Conservation (phyloP, 2,113 vertebrate species). For the Zosterops lateralis region DNA sequence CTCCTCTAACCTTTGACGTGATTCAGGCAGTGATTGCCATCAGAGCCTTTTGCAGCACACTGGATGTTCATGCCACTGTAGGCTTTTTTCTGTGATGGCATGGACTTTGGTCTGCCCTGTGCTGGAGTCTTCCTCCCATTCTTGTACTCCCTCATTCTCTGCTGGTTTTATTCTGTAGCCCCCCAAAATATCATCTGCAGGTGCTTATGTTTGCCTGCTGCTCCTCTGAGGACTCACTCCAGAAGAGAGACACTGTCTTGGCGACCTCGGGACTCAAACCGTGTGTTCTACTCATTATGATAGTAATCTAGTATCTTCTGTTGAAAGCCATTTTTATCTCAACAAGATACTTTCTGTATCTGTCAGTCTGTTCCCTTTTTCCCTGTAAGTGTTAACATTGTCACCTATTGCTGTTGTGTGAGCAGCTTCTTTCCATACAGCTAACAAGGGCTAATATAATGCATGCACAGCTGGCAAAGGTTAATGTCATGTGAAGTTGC, state of each 20-base stretch:
- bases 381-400: background rate
- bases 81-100: background rate
- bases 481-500: background rate
- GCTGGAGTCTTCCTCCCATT: background rate
- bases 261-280: background rate
- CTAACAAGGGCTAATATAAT: background rate
- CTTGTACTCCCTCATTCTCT: fast-evolving
- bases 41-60: background rate
- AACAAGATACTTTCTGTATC: background rate
- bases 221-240: background rate
- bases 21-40: background rate
- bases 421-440: background rate
- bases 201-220: background rate
- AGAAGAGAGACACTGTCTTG: background rate
- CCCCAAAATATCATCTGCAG: background rate
- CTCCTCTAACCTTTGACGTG: background rate
- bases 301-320: background rate
- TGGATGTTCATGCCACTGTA: background rate
- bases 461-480: background rate
- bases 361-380: background rate
- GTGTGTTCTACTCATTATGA: background rate
- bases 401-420: fast-evolving
- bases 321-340: background rate
- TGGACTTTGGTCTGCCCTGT: background rate
- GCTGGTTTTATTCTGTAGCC: background rate